phyloP scores from a whole-genome alignment of 2,113 vertebrate genomes.

The Pedionomus torquatus region DNA sequence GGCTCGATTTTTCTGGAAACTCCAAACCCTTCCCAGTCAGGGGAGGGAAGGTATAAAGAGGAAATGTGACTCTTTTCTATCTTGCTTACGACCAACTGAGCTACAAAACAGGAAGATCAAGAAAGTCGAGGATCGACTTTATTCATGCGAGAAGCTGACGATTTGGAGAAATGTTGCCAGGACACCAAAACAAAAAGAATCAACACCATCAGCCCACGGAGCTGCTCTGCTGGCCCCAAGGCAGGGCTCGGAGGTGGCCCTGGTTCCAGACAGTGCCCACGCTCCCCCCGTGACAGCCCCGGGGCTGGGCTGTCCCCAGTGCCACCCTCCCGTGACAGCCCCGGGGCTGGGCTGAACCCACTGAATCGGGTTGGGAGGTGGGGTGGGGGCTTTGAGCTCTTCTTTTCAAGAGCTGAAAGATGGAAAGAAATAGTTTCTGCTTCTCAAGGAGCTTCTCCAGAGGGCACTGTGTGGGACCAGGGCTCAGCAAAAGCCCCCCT shows the following conservation, averaged over 20 bases:
- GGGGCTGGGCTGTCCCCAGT: not conserved
- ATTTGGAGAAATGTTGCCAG: not conserved
- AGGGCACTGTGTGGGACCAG: not conserved
- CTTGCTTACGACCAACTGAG: not conserved
- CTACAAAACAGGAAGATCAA: not conserved
- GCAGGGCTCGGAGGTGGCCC: not conserved
- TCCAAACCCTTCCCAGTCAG: not conserved
- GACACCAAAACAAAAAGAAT: not conserved
- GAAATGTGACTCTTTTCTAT: not conserved
- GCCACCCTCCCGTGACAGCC: rapidly evolving
- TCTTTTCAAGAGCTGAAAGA: not conserved
- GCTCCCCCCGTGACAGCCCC: no score
- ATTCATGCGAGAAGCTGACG: not conserved
- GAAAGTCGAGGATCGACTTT: not conserved
- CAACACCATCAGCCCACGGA: not conserved
- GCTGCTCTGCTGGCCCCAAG: not conserved
- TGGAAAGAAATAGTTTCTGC: not conserved
- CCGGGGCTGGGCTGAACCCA: not conserved
- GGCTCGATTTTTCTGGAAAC: not conserved
- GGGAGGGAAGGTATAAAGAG: not conserved
- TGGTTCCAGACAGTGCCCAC: rapidly evolving
- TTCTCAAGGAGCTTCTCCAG: not conserved
- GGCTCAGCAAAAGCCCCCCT: not conserved
- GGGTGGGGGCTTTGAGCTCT: rapidly evolving
- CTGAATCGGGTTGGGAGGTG: no score